Percentiles rank a stretch among this genome's conserved stretches.
These are phyloP conservation scores for Amphilophus citrinellus DNA, from an alignment of 2,113 vertebrate species.

Conservation along the genomic window DNA sequence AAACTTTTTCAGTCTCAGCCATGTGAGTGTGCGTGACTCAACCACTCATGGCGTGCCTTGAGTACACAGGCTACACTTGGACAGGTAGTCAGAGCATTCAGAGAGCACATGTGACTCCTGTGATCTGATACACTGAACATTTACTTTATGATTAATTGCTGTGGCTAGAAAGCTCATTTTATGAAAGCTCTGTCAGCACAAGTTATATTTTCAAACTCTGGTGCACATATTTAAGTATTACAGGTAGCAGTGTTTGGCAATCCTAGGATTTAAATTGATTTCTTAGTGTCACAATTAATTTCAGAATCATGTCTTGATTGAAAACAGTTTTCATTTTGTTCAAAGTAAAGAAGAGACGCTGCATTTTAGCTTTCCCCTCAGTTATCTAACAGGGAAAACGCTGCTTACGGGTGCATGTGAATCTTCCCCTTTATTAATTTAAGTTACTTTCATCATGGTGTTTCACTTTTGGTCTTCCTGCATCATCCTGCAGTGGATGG, in stretches of 20 bases:
- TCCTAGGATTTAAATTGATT: neutral
- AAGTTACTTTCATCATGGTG: neutral
- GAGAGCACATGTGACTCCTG: neutral
- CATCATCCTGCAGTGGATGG: neutral
- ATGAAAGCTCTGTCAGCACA: neutral
- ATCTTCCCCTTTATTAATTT: neutral
- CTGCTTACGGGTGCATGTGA: neutral
- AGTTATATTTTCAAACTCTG: neutral
- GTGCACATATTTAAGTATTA: neutral
- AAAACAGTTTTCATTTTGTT: neutral
- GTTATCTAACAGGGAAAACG: neutral
- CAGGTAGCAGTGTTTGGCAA: neutral
- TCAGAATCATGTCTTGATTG: neutral
- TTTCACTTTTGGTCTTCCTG: constrained; percentile 8
- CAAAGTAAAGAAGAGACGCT: neutral
- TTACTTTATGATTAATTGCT: neutral
- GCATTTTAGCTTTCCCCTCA: neutral
- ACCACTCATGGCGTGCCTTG: neutral
- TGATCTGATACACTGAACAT: neutral
- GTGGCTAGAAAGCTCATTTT: neutral
- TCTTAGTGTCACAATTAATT: neutral
- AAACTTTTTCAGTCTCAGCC: constrained; percentile 17
- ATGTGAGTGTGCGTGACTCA: constrained; percentile 44
- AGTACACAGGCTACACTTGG: neutral
- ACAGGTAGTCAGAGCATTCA: constrained; percentile 1